A percentile compares a stretch with the other conserved stretches of the same genome.
These are phyloP conservation scores for Pachliopta kotzebuea DNA, from an alignment of 2,888 invertebrate genomes.

Conservation along the genomic window DNA sequence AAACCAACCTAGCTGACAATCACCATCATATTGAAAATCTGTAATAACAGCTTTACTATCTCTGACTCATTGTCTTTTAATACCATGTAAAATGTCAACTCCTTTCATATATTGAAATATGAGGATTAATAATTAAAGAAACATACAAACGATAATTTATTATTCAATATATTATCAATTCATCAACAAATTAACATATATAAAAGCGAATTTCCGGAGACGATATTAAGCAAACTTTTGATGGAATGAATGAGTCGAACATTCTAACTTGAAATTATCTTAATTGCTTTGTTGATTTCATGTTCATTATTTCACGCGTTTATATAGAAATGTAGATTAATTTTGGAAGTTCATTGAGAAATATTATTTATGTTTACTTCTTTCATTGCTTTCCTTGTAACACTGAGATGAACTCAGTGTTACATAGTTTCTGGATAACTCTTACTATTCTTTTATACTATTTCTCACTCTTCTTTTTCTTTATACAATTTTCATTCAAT, in stretches of 20 bases:
- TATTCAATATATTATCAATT: background rate
- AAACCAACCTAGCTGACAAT: background rate
- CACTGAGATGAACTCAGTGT: too few species aligned
- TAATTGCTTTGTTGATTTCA: slow-evolving; percentile 12
- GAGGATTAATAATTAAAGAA: too few species aligned
- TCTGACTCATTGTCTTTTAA: too few species aligned
- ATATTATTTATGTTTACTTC: background rate
- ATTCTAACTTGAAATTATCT: slow-evolving; percentile 10
- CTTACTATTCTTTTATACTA: too few species aligned
- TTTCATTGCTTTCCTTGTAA: too few species aligned
- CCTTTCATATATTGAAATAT: too few species aligned
- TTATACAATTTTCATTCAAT: too few species aligned
- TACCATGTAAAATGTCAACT: too few species aligned
- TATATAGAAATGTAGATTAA: background rate
- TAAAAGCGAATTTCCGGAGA: background rate
- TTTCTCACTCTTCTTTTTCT: too few species aligned
- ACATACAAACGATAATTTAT: too few species aligned
- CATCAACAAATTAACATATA: background rate
- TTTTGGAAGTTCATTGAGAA: background rate
- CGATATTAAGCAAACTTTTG: slow-evolving; percentile 12
- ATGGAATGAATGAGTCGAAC: slow-evolving; percentile 10
- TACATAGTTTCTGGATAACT: too few species aligned
- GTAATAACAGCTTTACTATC: background rate
- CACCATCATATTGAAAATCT: background rate
- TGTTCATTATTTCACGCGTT: slow-evolving; percentile 7